Base-by-base conservation (phyloP, 1,140 invertebrate species). In the Caenorhabditis inopinata region DNA sequence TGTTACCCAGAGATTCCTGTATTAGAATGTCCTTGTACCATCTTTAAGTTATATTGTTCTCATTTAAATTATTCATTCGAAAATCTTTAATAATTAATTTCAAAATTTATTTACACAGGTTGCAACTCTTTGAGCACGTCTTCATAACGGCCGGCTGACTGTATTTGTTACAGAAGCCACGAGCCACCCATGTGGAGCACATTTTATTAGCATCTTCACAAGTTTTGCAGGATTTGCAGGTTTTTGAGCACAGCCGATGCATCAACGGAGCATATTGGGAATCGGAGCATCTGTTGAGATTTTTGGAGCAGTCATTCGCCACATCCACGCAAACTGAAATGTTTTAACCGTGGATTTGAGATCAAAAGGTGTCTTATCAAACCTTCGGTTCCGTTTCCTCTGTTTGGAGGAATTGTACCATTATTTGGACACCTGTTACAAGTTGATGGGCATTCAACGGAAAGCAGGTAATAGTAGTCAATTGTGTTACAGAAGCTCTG, bases 351-450 rank as follows among this genome's bases (percentile, higher is more conserved):
- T 42, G 38, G 38, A 42, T 9, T 9, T 11, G 21, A 58, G 12
- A 9, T 16, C 51, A 11, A 7, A n/a, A n/a, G 4, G n/a, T 9
- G n/a, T 68, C 21, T 23, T n/a, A 6, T 27, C 3, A 68, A 68
- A 68, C 7, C 21, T 42, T 7, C 38, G 38, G 25, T 29, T 32
- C 51, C 51, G 14, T 14, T 21, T 14, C 51, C 32, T 58, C 53
- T 29, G 11, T 35, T 38, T 68, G 4, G 7, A 2, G 75, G 75
- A 25, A n/a, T 49, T 21, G 75, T 76, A 35, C 75, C 75, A 25
- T 76, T 76, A 53, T 76, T 11, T 35, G 75, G 75, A 9, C 75
- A 76, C 9, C 75, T 27, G 12, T 76, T 76, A 35, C 75, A 76
- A n/a, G 75, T 76, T 5, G 75, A 76, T 6, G 75, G 75, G 12